These are phyloP conservation scores for Amiota minor DNA, from an alignment of 2,888 invertebrate genomes.

Conservation along the genomic window DNA sequence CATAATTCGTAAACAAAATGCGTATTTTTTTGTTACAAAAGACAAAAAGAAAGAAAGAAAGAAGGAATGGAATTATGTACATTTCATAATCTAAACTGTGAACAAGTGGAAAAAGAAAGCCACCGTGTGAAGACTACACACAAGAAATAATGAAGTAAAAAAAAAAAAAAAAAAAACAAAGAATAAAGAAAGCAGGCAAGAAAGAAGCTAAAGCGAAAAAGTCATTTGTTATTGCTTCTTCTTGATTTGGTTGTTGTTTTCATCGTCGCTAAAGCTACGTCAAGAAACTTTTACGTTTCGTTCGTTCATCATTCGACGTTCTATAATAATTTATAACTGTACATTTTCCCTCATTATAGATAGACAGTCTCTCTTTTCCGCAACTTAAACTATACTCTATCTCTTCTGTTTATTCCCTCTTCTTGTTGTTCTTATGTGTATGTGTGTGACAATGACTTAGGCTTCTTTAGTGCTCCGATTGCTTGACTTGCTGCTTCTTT, in stretches of 20 bases:
- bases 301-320: neutral
- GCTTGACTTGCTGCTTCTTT: too few species aligned
- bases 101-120: constrained; percentile 5
- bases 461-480: too few species aligned
- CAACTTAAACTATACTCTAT: too few species aligned
- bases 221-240: too few species aligned
- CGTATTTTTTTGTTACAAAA: constrained; percentile 45
- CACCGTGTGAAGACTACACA: neutral
- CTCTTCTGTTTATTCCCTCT: too few species aligned
- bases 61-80: neutral
- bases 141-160: neutral
- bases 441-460: too few species aligned
- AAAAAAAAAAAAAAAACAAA: neutral
- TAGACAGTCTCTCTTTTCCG: too few species aligned
- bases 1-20: constrained; percentile 65
- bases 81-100: neutral
- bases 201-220: neutral
- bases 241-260: too few species aligned
- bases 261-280: too few species aligned
- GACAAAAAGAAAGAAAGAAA: constrained; percentile 23
- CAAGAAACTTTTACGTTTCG: too few species aligned
- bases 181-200: constrained; percentile 2
- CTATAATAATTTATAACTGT: constrained; percentile 10
- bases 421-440: too few species aligned
- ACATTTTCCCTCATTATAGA: neutral